Evolutionary conservation across 2,888 invertebrate species (phyloP).

Genomic region (Drosophila buzzatii): DNA sequence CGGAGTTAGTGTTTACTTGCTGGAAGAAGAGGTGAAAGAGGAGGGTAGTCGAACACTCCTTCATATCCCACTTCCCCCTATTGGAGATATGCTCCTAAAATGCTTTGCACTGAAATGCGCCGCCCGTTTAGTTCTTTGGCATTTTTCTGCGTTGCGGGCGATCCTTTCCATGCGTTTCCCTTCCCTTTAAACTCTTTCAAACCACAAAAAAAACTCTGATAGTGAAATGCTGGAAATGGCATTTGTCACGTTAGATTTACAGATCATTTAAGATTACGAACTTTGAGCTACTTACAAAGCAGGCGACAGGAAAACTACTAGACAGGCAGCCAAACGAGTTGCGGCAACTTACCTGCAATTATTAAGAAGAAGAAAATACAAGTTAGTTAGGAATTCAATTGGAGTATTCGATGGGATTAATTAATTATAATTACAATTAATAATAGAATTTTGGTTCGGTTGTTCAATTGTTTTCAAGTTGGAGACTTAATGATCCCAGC

Average conservation of each 20-base stretch:
- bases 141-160: conserved; percentile 56
- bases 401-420: neutral
- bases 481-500: neutral
- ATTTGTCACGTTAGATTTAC: conserved; percentile 52
- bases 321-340: conserved; percentile 14
- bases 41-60: neutral
- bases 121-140: conserved; percentile 53
- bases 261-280: conserved; percentile 28
- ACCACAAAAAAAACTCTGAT: conserved; percentile 31
- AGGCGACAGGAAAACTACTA: conserved; percentile 12
- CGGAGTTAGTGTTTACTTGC: conserved; percentile 13
- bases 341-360: conserved; percentile 63
- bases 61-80: neutral
- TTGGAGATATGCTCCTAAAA: conserved; percentile 7
- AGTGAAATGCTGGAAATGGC: conserved; percentile 39
- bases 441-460: neutral
- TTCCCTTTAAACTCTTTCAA: conserved; percentile 2
- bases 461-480: neutral
- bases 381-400: neutral
- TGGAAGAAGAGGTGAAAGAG: neutral
- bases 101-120: conserved; percentile 60
- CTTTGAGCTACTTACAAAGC: conserved; percentile 66
- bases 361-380: neutral
- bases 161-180: conserved; percentile 57
- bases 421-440: neutral